Evolutionary conservation across 1,140 invertebrate genomes (phyloP), one percentile per base, ranked within the genome.

Genomic region (Drosophila eugracilis): DNA sequence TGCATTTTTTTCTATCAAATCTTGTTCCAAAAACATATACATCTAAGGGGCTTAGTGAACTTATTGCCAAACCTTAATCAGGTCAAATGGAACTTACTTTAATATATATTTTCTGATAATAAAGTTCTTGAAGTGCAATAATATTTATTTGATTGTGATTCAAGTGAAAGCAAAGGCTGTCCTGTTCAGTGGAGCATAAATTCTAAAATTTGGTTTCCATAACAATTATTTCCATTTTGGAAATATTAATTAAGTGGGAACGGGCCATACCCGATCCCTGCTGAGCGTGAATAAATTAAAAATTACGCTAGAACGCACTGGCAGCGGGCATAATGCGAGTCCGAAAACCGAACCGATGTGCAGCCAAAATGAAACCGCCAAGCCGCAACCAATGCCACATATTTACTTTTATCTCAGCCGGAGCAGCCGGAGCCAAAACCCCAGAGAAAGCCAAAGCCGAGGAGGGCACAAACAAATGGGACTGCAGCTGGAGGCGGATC

Each of bases 391-490:
- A 76, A 72, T 69, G 78, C 83, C 78, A 88, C 83, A 83, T 88
- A 88, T 88, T 88, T 88, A 88, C 84, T 88, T 88, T 88, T 88
- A 88, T 88, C 83, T 83, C 75, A 69, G 49, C 52, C 34, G 32
- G 53, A 70, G 72, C 71, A 86, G 74, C 70, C 53, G 28, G 34
- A 44, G 24, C 47, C 37, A 34, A 63, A 70, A 65, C 62, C 50
- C 15, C 12, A 44, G 36, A 2, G 42, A 45, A 55, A 49, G 57
- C 44, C 32, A 39, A 39, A 55, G 57, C 66, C 77, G 71, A 67
- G 63, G 65, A 53, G 71, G 59, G 83, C 74, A 75, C 78, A 81
- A 88, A 81, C 78, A 86, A 88, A 78, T 66, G 72, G 72, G 42
- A 62, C 36, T 41, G 39, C 50, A 15, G 30, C 50, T 28, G 42